Conservation (phyloP, 2,113 vertebrate species). For the Spermophilus dauricus region DNA sequence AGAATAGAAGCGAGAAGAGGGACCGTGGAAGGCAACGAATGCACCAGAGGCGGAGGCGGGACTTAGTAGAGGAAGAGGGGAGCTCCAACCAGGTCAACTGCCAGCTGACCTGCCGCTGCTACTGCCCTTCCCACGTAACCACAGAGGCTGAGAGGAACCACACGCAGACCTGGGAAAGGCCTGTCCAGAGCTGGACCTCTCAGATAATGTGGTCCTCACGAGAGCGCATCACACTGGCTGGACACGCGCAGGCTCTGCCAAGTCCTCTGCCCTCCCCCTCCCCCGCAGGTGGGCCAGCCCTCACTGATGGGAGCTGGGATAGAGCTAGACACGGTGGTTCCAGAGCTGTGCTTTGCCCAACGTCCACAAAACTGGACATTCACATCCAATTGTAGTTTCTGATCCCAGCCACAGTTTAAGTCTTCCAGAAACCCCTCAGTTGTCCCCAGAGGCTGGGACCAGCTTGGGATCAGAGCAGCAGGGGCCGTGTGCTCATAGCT, state of each 20-base stretch:
- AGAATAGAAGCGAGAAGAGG: neutral
- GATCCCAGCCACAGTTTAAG: neutral
- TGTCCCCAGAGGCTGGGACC: neutral
- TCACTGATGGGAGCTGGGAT: neutral
- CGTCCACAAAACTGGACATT: neutral
- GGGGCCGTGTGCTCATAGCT: neutral
- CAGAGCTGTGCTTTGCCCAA: neutral
- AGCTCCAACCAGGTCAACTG: neutral
- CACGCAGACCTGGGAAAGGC: neutral
- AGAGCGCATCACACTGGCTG: neutral
- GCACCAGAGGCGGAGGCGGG: neutral
- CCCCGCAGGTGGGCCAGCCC: neutral
- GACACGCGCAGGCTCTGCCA: neutral
- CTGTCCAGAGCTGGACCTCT: neutral
- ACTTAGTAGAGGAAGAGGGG: neutral
- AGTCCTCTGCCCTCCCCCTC: too few species aligned
- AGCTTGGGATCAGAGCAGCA: neutral
- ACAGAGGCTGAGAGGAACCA: conserved; percentile 1
- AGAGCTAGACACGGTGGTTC: neutral
- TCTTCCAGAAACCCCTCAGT: neutral
- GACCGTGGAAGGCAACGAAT: neutral
- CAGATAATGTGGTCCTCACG: neutral
- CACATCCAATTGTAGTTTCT: neutral
- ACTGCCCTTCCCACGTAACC: neutral
- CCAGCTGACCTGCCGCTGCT: too few species aligned